phyloP scores from a whole-genome alignment of 1,140 invertebrate genomes.

The Lerema accius region DNA sequence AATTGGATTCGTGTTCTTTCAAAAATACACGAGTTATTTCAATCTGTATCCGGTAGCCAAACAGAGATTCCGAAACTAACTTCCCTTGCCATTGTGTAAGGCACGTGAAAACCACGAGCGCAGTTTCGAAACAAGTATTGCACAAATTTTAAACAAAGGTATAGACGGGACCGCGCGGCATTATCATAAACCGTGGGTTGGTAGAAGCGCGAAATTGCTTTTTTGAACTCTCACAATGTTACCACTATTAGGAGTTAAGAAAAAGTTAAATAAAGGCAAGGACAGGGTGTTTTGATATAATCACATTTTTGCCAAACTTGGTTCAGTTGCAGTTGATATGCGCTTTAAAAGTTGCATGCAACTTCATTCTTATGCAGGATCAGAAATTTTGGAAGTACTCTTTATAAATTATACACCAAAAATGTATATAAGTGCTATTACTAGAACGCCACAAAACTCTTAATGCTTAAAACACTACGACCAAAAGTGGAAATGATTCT shows the following conservation, averaged over 20 bases:
- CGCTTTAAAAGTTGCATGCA: constrained; percentile 61
- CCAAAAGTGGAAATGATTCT: constrained; percentile 16
- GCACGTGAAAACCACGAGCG: constrained; percentile 67
- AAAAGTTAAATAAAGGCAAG: constrained; percentile 72
- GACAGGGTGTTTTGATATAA: constrained; percentile 53
- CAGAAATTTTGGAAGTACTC: constrained; percentile 51
- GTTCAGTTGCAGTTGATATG: constrained; percentile 52
- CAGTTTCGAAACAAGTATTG: constrained; percentile 72
- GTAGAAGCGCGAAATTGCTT: constrained; percentile 71
- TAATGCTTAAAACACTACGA: constrained; percentile 7
- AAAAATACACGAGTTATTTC: constrained; percentile 55
- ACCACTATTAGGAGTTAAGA: constrained; percentile 69
- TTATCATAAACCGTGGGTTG: constrained; percentile 73
- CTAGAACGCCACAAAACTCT: too few species aligned
- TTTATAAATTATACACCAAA: constrained; percentile 64
- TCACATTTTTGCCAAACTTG: constrained; percentile 60
- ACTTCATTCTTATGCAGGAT: constrained; percentile 61
- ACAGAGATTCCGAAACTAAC: constrained; percentile 69
- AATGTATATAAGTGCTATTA: too few species aligned
- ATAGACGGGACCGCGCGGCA: constrained; percentile 60
- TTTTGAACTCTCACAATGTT: constrained; percentile 77
- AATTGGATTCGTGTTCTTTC: constrained; percentile 38
- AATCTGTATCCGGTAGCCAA: constrained; percentile 52
- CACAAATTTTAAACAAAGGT: constrained; percentile 77
- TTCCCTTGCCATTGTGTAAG: constrained; percentile 60